Conservation (phyloP, 2,888 invertebrate genomes). For the Euplagia quadripunctaria region DNA sequence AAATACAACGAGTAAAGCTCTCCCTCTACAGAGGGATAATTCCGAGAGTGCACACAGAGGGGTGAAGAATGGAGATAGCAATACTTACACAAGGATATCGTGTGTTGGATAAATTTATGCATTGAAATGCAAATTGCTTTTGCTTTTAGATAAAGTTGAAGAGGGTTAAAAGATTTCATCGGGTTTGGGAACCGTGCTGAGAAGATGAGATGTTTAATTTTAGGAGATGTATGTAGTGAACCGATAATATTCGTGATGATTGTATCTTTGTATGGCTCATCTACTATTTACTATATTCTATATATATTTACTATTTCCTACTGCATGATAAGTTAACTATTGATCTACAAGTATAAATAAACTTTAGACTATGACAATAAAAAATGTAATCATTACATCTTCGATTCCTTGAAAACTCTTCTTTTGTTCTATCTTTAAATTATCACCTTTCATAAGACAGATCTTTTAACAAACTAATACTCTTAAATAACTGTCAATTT, state of each 20-base stretch:
- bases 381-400: not conserved
- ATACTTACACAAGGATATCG: constrained; percentile 72
- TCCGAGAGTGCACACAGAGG: constrained; percentile 65
- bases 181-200: constrained; percentile 25
- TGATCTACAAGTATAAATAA: not conserved
- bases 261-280: not conserved
- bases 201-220: constrained; percentile 29
- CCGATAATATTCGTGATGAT: constrained; percentile 22
- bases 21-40: constrained; percentile 43
- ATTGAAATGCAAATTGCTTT: constrained; percentile 83
- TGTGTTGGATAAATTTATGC: constrained; percentile 79
- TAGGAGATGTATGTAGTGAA: constrained; percentile 30
- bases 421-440: not conserved
- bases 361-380: not conserved
- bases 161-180: constrained; percentile 52
- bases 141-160: constrained; percentile 56
- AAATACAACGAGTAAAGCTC: constrained; percentile 65
- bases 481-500: not conserved
- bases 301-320: not conserved
- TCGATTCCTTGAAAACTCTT: too few species aligned
- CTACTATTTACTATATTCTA: not conserved
- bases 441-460: not conserved
- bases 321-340: not conserved
- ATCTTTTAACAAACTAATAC: not conserved
- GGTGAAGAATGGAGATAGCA: constrained; percentile 80